Base-by-base conservation (phyloP, 2,888 invertebrate species). In the Aricia artaxerxes region DNA sequence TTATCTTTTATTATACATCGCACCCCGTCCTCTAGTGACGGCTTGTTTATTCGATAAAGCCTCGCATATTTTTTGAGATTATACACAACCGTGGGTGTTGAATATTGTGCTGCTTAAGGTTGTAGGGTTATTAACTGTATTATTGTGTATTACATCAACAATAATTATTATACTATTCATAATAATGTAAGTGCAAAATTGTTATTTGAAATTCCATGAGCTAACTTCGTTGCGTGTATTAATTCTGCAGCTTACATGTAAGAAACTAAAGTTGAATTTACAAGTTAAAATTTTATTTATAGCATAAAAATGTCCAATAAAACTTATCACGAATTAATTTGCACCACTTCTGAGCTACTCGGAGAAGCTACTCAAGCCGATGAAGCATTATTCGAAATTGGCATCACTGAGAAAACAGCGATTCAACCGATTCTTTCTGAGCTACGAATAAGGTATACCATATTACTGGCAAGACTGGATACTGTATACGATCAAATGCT, bases 401-500 rank as follows among this genome's bases (percentile, higher is more conserved):
- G 95, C 61, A 88, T 94, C 49, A 91, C 94, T 79, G 97, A 97
- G 76, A 91, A 95, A 61, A 87, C 92, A 40, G 95, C 95, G 78
- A 95, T 97, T 1, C 96, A 97, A 78, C 94, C 95, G 0, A 88
- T 95, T 6, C 91, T 97, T 0, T 96, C 96, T 31, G 96, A 96
- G 80, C 92, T 99, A 78, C 98, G 98, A 87, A 94, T 98, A 2
- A 96, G 97, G 84, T 99, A 99, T 86, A 97, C 98, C 5, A 92
- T 97, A 40, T 95, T 97, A 0, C 95, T 97, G 38, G 96, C 97
- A 82, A 96, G 95, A 84, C 88, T 99, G 57, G 97, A 98, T 85
- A 94, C 96, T 79, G 97, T 98, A 81, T 98, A 98, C 85, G 99
- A 99, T 85, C 98, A 98, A 92, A 95, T 98, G 84, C 94, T 98